These are phyloP conservation scores for Trachops cirrhosus DNA, from an alignment of 2,797 vertebrate species.

Conservation along the genomic window DNA sequence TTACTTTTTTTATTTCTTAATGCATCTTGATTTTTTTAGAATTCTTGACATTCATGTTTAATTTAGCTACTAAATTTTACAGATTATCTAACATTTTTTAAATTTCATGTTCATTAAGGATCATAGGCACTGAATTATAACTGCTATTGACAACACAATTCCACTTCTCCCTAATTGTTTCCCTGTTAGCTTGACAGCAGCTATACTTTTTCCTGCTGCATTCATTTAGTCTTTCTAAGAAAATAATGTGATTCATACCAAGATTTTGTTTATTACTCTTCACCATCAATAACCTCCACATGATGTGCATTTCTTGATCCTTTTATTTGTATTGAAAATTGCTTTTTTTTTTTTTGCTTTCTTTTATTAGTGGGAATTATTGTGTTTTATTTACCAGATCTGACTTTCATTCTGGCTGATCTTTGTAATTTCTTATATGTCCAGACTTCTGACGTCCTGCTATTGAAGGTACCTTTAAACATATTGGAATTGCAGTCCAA, in stretches of 20 bases:
- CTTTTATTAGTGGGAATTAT: neutral
- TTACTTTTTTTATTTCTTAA: neutral
- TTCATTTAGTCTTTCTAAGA: neutral
- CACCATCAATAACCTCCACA: neutral
- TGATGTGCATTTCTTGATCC: neutral
- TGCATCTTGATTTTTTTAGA: neutral
- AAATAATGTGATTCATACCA: neutral
- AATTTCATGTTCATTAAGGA: neutral
- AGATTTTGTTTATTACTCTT: conserved; percentile 1
- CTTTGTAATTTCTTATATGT: conserved; percentile 48
- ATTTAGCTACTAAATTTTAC: neutral
- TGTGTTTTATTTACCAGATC: neutral
- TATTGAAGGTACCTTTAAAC: neutral
- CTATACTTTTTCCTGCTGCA: neutral
- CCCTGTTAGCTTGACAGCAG: neutral
- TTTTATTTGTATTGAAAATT: neutral
- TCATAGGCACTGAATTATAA: neutral
- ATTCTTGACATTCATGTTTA: neutral
- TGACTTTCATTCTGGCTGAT: conserved; percentile 33
- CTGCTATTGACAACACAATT: neutral
- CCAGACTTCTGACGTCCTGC: neutral
- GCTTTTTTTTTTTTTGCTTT: neutral
- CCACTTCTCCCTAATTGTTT: neutral
- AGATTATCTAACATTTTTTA: neutral
- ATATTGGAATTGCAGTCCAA: neutral